phyloP scores from a whole-genome alignment of 2,797 vertebrate species.

The Tinamus major region DNA sequence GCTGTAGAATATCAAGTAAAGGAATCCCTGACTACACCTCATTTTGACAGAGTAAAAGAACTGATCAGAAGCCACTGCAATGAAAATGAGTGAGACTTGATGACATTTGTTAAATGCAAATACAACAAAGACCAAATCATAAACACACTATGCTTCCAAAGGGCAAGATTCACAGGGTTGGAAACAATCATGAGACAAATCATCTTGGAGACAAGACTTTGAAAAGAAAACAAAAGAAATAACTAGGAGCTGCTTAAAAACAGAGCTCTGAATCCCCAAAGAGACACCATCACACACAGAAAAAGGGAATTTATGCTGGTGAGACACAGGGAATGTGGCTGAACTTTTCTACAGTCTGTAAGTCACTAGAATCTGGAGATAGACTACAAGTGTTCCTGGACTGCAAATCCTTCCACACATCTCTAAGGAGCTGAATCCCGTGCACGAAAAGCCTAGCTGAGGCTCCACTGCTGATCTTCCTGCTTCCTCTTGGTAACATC shows the following conservation, averaged over 20 bases:
- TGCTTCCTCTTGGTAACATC: background rate
- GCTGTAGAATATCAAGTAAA: background rate
- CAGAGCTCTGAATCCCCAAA: background rate
- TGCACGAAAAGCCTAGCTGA: background rate
- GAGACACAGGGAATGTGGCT: background rate
- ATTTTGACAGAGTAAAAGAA: background rate
- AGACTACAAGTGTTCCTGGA: background rate
- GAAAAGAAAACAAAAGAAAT: background rate
- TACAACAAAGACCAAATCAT: background rate
- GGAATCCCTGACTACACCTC: background rate
- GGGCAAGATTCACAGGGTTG: background rate
- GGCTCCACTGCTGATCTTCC: background rate
- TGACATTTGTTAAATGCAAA: background rate
- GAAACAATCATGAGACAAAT: background rate
- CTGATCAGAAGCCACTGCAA: background rate
- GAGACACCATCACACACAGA: background rate
- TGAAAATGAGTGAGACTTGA: background rate
- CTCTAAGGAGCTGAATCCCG: background rate
- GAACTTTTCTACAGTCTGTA: background rate
- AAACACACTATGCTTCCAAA: background rate
- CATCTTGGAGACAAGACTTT: background rate
- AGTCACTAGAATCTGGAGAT: background rate
- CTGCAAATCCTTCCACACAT: background rate
- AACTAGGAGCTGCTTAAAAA: background rate
- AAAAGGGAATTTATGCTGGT: background rate